Percentiles rank a stretch among this genome's conserved stretches.
These are phyloP conservation scores for Ennomos fuscantarius DNA, from an alignment of 2,888 invertebrate genomes.

Conservation along the genomic window DNA sequence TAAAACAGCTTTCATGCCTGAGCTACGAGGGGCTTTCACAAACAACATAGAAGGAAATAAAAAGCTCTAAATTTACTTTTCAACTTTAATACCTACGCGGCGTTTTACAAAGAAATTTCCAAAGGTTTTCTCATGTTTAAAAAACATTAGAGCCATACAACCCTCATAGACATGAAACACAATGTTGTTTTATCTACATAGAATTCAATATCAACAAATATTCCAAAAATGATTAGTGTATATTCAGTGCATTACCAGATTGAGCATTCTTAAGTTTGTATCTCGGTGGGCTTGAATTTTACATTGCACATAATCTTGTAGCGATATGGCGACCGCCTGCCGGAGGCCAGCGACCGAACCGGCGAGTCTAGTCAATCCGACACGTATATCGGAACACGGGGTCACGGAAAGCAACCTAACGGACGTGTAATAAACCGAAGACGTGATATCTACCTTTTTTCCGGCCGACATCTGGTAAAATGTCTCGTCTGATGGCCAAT, in stretches of 20 bases:
- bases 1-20: constrained; percentile 75
- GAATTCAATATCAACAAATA: background rate
- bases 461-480: constrained; percentile 56
- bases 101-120: constrained; percentile 51
- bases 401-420: constrained; percentile 66
- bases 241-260: constrained; percentile 30
- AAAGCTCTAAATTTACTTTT: constrained; percentile 68
- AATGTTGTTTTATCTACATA: too few relatives aligned
- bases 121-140: constrained; percentile 44
- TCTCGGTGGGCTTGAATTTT: constrained; percentile 29
- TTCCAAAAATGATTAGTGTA: background rate
- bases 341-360: constrained; percentile 14
- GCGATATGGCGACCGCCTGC: constrained; percentile 13
- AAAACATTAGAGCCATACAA: constrained; percentile 33
- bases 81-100: constrained; percentile 51
- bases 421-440: constrained; percentile 79
- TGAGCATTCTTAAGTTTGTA: constrained; percentile 16
- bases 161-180: constrained; percentile 4
- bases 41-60: constrained; percentile 66
- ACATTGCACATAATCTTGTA: constrained; percentile 30
- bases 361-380: constrained; percentile 54
- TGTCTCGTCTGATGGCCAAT: constrained; percentile 48
- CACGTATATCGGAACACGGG: constrained; percentile 68
- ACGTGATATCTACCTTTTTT: constrained; percentile 74
- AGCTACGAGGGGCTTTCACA: constrained; percentile 67